Evolutionary conservation across 1,140 invertebrate genomes (phyloP).

Genomic region (Bombus vancouverensis): DNA sequence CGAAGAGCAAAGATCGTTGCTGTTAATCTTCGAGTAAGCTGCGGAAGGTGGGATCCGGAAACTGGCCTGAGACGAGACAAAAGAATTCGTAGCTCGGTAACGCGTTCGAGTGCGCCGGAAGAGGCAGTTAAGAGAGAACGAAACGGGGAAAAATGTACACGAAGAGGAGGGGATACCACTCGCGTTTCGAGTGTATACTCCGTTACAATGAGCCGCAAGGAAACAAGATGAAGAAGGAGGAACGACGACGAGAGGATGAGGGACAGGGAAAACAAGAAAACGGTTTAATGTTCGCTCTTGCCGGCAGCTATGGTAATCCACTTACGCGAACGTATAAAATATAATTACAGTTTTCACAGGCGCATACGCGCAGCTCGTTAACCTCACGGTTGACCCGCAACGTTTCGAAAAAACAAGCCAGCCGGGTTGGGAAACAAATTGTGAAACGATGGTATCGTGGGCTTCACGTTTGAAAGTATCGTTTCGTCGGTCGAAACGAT

Average conservation of each 20-base stretch:
- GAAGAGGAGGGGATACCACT: slow-evolving; percentile 30
- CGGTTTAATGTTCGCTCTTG: slow-evolving; percentile 21
- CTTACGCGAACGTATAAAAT: slow-evolving; percentile 8
- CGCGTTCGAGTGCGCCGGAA: slow-evolving; percentile 12
- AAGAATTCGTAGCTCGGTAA: slow-evolving; percentile 10
- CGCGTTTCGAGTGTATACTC: slow-evolving; percentile 38
- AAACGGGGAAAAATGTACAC: slow-evolving; percentile 31
- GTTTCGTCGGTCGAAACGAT: too few relatives aligned
- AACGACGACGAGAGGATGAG: not conserved
- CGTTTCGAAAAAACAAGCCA: not conserved
- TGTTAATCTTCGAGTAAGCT: not conserved
- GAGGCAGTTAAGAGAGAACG: slow-evolving; percentile 14
- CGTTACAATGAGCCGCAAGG: slow-evolving; percentile 40
- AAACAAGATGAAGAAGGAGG: not conserved
- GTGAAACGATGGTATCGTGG: not conserved
- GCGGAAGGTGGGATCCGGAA: not conserved
- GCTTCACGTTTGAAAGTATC: too few relatives aligned
- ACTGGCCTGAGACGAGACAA: not conserved
- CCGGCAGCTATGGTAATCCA: slow-evolving; percentile 34
- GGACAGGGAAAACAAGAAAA: slow-evolving; percentile 8
- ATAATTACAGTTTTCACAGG: slow-evolving; percentile 34
- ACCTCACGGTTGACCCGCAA: not conserved
- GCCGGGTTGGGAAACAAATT: not conserved
- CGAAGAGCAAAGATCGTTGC: not conserved
- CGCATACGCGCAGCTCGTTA: slow-evolving; percentile 10